These are phyloP conservation scores for Etheostoma nigrum DNA, from an alignment of 2,797 vertebrate species.

Conservation along the genomic window DNA sequence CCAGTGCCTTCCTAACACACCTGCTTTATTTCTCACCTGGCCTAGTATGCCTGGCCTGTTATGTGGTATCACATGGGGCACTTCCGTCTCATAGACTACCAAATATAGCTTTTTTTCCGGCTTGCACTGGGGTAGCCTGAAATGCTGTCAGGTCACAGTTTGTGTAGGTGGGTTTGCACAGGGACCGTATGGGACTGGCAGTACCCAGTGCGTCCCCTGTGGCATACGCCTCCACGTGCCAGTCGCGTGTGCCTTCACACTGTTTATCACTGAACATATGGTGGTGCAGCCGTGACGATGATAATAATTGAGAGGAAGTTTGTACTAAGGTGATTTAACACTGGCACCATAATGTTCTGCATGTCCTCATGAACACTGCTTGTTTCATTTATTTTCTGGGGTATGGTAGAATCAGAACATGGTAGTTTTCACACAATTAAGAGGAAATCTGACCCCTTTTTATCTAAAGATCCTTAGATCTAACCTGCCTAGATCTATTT, in stretches of 20 bases:
- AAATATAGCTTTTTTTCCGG: conserved; percentile 79
- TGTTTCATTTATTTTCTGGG: conserved; percentile 11
- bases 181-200: conserved; percentile 66
- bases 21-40: conserved; percentile 43
- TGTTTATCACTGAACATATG: conserved; percentile 71
- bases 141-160: conserved; percentile 61
- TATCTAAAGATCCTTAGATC: conserved; percentile 25
- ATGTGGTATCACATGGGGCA: conserved; percentile 20
- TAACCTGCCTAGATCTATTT: conserved; percentile 18
- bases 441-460: conserved; percentile 17
- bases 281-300: conserved; percentile 44
- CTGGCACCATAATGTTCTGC: neutral
- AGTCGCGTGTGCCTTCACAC: conserved; percentile 46
- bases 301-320: conserved; percentile 31
- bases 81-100: conserved; percentile 57
- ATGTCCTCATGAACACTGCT: conserved; percentile 18
- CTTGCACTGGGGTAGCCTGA: conserved; percentile 44
- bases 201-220: conserved; percentile 64
- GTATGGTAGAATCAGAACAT: conserved; percentile 2
- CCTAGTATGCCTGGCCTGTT: conserved; percentile 21
- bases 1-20: conserved; percentile 2
- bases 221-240: conserved; percentile 59
- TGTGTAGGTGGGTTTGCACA: conserved; percentile 69
- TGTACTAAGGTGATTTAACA: conserved; percentile 27
- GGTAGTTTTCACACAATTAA: conserved; percentile 2